These are phyloP conservation scores for Dinocampus coccinellae DNA, from an alignment of 2,888 invertebrate genomes.

Conservation along the genomic window DNA sequence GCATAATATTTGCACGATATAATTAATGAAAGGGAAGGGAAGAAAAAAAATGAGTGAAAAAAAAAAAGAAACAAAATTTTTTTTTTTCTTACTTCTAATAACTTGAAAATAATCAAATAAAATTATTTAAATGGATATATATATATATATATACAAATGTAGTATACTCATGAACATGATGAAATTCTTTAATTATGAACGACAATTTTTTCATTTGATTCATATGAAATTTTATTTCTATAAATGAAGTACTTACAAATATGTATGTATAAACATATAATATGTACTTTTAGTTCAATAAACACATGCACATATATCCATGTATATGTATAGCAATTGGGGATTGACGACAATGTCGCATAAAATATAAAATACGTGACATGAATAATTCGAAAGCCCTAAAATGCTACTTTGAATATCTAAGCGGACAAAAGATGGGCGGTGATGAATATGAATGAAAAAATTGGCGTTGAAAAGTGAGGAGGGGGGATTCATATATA, in stretches of 20 bases:
- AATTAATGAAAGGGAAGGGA: no score
- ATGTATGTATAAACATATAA: background rate
- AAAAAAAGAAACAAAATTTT: no score
- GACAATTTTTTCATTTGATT: no score
- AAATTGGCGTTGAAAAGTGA: conserved; percentile 15
- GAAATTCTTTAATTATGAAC: no score
- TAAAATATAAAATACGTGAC: conserved; percentile 64
- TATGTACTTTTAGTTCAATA: background rate
- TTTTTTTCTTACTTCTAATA: no score
- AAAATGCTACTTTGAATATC: conserved; percentile 54
- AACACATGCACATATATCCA: background rate
- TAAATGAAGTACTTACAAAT: background rate
- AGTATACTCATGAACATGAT: no score
- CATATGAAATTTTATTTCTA: background rate
- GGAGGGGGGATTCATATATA: conserved; percentile 10
- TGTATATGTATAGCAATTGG: conserved; percentile 11
- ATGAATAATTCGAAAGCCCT: conserved; percentile 62
- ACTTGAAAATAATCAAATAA: no score
- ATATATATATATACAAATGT: no score
- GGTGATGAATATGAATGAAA: no score
- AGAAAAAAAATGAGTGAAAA: background rate
- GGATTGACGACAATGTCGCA: conserved; percentile 53
- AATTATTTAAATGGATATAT: no score
- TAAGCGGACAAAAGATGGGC: conserved; percentile 46
- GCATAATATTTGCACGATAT: no score